These are phyloP conservation scores for Zaprionus nigranus DNA, from an alignment of 1,140 invertebrate genomes.

Conservation along the genomic window DNA sequence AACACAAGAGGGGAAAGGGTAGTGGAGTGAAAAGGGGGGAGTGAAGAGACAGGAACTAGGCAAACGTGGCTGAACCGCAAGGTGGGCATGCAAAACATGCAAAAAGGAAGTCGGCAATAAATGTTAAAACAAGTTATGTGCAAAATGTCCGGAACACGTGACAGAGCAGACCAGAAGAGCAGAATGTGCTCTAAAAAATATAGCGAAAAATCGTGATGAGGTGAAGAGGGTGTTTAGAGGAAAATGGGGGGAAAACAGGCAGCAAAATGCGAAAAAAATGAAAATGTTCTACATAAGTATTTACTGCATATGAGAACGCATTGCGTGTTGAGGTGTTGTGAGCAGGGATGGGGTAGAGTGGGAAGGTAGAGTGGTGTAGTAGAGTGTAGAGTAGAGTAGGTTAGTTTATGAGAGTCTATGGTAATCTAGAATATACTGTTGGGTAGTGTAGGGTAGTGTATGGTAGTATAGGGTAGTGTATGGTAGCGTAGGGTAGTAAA, in stretches of 20 bases:
- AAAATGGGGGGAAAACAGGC: background rate
- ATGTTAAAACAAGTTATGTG: conserved; percentile 80
- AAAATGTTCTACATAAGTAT: conserved; percentile 25
- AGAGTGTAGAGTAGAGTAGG: background rate
- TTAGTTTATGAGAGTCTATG: too few relatives aligned
- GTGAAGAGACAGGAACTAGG: background rate
- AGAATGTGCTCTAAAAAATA: conserved; percentile 21
- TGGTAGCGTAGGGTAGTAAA: too few relatives aligned
- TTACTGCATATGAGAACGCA: conserved; percentile 7
- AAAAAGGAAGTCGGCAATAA: conserved; percentile 76
- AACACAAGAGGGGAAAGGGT: background rate
- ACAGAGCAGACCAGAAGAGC: conserved; percentile 39
- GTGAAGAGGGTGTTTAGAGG: background rate
- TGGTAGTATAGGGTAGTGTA: background rate
- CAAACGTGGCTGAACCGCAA: conserved; percentile 50
- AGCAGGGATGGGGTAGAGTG: background rate
- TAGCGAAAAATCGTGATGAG: background rate
- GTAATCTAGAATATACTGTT: too few relatives aligned
- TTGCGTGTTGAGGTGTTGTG: background rate
- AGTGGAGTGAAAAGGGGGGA: background rate
- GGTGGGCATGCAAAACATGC: conserved; percentile 34
- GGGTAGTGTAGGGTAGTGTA: background rate
- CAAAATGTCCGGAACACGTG: conserved; percentile 73
- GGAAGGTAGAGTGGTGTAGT: background rate
- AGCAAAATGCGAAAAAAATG: conserved; percentile 6